Percentiles rank a stretch among this genome's conserved stretches.
phyloP scores from a whole-genome alignment of 1,140 invertebrate species.

The Lerema accius region DNA sequence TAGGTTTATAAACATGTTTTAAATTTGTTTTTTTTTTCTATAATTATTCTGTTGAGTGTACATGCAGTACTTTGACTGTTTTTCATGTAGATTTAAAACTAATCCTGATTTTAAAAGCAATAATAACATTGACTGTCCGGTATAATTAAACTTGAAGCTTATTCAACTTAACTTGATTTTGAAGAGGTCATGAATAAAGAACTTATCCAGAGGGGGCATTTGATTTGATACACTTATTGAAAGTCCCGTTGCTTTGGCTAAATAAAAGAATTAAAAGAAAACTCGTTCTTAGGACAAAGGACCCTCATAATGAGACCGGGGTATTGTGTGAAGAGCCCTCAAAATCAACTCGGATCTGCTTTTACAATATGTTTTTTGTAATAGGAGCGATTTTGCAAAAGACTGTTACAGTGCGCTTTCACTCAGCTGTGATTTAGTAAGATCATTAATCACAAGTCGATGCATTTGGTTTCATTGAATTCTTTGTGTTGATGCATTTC shows the following conservation, averaged over 20 bases:
- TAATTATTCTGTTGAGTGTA: no score
- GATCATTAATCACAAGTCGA: slow-evolving; percentile 6
- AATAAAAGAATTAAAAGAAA: slow-evolving; percentile 72
- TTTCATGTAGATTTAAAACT: no score
- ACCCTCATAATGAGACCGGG: slow-evolving; percentile 78
- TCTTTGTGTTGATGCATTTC: slow-evolving; percentile 2
- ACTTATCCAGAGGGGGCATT: slow-evolving; percentile 57
- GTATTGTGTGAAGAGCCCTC: slow-evolving; percentile 75
- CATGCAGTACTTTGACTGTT: no score
- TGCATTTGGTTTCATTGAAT: neutral
- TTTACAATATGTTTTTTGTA: slow-evolving; percentile 73
- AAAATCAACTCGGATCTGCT: slow-evolving; percentile 57
- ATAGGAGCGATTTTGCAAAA: slow-evolving; percentile 52
- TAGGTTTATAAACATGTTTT: no score
- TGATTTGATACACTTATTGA: slow-evolving; percentile 80
- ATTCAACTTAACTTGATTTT: slow-evolving; percentile 46
- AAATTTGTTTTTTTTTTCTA: no score
- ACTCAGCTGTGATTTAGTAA: slow-evolving; percentile 19
- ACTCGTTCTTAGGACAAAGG: slow-evolving; percentile 81
- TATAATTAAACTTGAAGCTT: slow-evolving; percentile 74
- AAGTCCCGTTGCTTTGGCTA: slow-evolving; percentile 68
- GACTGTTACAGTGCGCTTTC: slow-evolving; percentile 41
- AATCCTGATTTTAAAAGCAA: slow-evolving; percentile 11
- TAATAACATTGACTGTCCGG: slow-evolving; percentile 49
- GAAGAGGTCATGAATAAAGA: slow-evolving; percentile 71